Evolutionary conservation across 2,113 vertebrate species (phyloP).

Genomic region (Bufo bufo): DNA sequence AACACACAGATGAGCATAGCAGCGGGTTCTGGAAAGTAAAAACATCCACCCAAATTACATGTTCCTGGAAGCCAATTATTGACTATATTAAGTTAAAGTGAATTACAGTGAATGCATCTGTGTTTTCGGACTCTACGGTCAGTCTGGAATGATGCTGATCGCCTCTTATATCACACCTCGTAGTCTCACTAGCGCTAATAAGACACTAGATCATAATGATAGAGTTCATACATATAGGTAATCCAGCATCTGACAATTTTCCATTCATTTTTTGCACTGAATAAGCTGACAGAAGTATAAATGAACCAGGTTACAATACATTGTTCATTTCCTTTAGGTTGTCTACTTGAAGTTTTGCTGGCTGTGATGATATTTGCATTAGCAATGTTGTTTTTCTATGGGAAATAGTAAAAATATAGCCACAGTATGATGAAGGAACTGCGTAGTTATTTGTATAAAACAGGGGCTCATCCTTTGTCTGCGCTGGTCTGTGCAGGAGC

Average conservation of each 20-base stretch:
- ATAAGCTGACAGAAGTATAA: no score
- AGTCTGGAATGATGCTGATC: neutral
- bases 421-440: constrained; percentile 25
- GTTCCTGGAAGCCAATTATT: constrained; percentile 15
- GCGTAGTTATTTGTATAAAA: constrained; percentile 46
- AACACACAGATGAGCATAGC: neutral
- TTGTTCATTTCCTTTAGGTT: no score
- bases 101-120: constrained; percentile 7
- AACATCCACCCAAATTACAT: constrained; percentile 11
- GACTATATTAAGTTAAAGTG: neutral
- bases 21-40: neutral
- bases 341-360: no score
- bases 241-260: neutral
- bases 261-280: no score
- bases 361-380: no score
- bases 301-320: no score
- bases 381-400: neutral
- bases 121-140: neutral
- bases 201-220: neutral
- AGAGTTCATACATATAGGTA: neutral
- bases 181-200: neutral
- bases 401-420: constrained; percentile 16
- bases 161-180: neutral
- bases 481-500: constrained; percentile 33
- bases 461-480: constrained; percentile 43